Percentiles rank a stretch among this genome's conserved stretches.
phyloP scores from a whole-genome alignment of 92 coral and sea anemone species.

The Virgularia gustaviana region DNA sequence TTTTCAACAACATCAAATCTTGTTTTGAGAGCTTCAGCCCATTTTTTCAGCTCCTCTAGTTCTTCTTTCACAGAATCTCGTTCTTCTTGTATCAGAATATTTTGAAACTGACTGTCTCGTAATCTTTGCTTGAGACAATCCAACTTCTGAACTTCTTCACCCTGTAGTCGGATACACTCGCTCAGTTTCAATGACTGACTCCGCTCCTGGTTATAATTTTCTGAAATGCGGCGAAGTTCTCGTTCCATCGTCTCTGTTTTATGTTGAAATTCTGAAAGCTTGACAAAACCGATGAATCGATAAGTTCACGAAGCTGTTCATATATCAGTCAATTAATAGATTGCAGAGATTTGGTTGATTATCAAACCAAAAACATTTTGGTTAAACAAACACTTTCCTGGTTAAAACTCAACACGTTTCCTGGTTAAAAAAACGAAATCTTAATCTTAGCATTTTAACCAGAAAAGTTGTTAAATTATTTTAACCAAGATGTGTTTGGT shows the following conservation, averaged over 20 bases:
- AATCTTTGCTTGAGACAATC: conserved; percentile 47
- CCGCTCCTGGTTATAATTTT: conserved; percentile 30
- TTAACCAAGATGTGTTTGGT: too few species aligned
- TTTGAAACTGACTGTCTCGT: conserved; percentile 53
- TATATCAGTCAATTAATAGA: too few species aligned
- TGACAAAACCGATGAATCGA: too few species aligned
- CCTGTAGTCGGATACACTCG: conserved; percentile 56
- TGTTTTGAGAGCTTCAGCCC: conserved; percentile 73
- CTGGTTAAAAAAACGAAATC: too few species aligned
- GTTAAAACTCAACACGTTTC: too few species aligned
- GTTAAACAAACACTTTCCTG: too few species aligned
- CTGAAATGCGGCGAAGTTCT: conserved; percentile 10
- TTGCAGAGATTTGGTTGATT: too few species aligned
- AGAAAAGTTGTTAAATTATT: too few species aligned
- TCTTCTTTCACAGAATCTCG: conserved; percentile 47
- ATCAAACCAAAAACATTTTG: too few species aligned
- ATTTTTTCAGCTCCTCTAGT: conserved; percentile 63
- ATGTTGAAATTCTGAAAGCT: background rate
- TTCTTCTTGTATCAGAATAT: conserved; percentile 50
- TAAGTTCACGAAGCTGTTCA: too few species aligned
- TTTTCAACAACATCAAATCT: conserved; percentile 60
- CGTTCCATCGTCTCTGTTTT: conserved; percentile 10
- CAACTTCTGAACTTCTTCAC: conserved; percentile 47
- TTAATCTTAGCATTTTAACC: too few species aligned
- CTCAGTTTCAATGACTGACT: conserved; percentile 56